Base-by-base conservation (phyloP, 2,113 vertebrate species). In the Larimichthys crocea region DNA sequence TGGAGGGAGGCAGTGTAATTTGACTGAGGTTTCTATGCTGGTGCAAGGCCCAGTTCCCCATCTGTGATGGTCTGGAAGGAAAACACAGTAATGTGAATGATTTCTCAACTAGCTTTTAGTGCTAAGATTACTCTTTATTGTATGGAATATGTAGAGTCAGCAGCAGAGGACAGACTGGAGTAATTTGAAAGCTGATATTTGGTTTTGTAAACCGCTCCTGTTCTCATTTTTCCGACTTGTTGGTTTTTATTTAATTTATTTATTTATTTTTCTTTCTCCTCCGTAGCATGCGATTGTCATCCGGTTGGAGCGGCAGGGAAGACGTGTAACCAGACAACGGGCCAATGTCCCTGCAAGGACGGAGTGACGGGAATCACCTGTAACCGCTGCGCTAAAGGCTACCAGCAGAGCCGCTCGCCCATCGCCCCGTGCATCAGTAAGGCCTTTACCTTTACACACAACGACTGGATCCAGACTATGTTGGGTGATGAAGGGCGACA, bases 321-420 rank as follows among this genome's bases (percentile, higher is more conserved):
- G 92, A 99, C 98, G 83, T 99, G 98, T 79, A 99, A 99, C 95
- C 98, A 99, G 89, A 99, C 98, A 44, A 99, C 98, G 0, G 98
- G 98, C n/a, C 98, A 99, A 77, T 99, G 98, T 88, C 98, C 98
- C 88, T 99, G 98, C 92, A 99, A 99, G 93, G 98, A 99, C 0
- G 98, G 98, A 0, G 98, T 99, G 95, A 97, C 98, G 0, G 98
- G 98, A 80, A 97, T 99, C 95, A 99, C 98, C 53, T 99, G 98
- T 92, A 99, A 99, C 90, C 97, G 98, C 90, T 99, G 98, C 0
- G 98, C 98, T 91, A 99, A 99, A 86, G 98, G 98, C 89, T 99
- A 99, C 96, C 98, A 99, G 95, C 98, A 99, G 91, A 99, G 98
- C 92, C 97, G 98, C 82, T 99, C 98, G 0, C 98, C 98, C 91